Evolutionary conservation across 2,888 invertebrate genomes (phyloP).

Genomic region (Luperina nickerlii): DNA sequence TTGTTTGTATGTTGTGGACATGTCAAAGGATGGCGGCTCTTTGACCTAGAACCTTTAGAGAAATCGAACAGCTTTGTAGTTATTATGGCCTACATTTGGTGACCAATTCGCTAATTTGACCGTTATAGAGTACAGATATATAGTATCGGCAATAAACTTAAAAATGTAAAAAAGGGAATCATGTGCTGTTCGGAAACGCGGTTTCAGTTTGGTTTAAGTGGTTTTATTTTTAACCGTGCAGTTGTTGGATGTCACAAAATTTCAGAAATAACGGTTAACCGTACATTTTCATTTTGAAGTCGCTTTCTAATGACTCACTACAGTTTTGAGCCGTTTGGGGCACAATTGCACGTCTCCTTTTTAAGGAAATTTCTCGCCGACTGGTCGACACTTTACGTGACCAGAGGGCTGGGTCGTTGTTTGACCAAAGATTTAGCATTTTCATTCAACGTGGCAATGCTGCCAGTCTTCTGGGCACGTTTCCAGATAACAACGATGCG

Average conservation of each 20-base stretch:
- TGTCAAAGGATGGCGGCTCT: neutral
- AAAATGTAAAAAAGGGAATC: too few species aligned
- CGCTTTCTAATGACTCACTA: too few species aligned
- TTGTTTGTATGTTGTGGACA: constrained; percentile 13
- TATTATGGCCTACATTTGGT: neutral
- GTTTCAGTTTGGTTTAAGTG: neutral
- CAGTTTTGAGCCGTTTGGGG: too few species aligned
- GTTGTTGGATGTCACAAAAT: neutral
- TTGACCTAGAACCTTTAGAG: neutral
- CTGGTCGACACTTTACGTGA: too few species aligned
- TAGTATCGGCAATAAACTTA: neutral
- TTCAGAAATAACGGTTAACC: neutral
- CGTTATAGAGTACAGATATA: neutral
- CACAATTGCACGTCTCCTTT: too few species aligned
- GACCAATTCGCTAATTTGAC: neutral
- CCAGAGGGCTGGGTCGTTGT: too few species aligned
- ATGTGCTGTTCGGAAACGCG: neutral
- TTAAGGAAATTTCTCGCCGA: too few species aligned
- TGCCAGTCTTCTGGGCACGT: too few species aligned
- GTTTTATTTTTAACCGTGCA: neutral
- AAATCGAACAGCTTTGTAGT: neutral
- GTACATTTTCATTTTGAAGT: neutral
- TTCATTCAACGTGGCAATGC: too few species aligned
- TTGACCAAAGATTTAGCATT: too few species aligned
- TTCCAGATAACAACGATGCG: too few species aligned